A percentile compares a stretch with the other conserved stretches of the same genome.
Evolutionary conservation across 2,113 vertebrate genomes (phyloP).

Genomic region (Stomatorhinus ivindoensis): DNA sequence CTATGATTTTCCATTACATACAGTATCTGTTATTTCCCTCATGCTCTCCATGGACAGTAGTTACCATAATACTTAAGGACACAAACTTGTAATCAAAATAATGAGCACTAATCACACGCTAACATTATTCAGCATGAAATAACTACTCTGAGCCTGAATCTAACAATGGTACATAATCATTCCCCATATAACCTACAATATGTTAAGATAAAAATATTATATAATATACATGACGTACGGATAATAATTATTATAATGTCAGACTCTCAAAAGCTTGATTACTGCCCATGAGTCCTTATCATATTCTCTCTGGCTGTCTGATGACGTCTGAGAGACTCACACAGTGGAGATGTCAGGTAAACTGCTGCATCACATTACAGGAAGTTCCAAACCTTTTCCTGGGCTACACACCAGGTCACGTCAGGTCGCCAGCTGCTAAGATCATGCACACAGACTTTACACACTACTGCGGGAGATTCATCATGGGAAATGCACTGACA

Average conservation of each 20-base stretch:
- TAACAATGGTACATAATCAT: background rate
- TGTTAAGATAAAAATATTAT: background rate
- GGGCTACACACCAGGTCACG: slow-evolving; percentile 20
- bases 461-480: background rate
- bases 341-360: background rate
- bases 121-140: background rate
- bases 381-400: background rate
- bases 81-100: background rate
- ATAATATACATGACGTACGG: background rate
- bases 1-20: background rate
- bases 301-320: background rate
- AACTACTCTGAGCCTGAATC: background rate
- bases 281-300: background rate
- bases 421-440: background rate
- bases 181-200: background rate
- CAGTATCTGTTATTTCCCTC: background rate
- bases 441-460: background rate
- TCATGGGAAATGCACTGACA: background rate
- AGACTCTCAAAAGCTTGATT: background rate
- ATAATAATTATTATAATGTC: background rate
- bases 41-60: background rate
- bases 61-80: background rate
- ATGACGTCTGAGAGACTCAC: background rate
- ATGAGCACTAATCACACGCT: background rate
- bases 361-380: background rate